Percentiles rank a stretch among this genome's conserved stretches.
phyloP scores from a whole-genome alignment of 2,888 invertebrate genomes.

The Argynnis bischoffii region DNA sequence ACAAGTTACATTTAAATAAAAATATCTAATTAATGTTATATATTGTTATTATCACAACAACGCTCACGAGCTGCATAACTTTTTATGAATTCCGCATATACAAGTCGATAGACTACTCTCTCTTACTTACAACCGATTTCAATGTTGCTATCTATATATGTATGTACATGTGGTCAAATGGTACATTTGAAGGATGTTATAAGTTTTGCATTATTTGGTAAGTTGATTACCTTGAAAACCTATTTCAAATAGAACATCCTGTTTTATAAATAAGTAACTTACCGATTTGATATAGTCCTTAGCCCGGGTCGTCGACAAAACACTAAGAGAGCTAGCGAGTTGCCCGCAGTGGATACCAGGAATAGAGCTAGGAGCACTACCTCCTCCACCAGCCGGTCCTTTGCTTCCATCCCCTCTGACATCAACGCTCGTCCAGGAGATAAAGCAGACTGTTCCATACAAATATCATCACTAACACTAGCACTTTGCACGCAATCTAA shows the following conservation, averaged over 20 bases:
- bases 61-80: conserved; percentile 16
- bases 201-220: conserved; percentile 42
- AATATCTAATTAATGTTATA: background rate
- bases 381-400: conserved; percentile 75
- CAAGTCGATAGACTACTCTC: conserved; percentile 30
- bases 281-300: conserved; percentile 91
- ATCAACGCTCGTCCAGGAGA: conserved; percentile 77
- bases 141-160: conserved; percentile 18
- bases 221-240: conserved; percentile 40
- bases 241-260: background rate
- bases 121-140: conserved; percentile 37
- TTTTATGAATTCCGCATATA: conserved; percentile 24
- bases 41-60: background rate
- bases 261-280: conserved; percentile 49
- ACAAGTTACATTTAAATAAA: background rate
- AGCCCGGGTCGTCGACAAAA: conserved; percentile 88
- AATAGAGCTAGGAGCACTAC: conserved; percentile 79
- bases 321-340: conserved; percentile 87
- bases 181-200: conserved; percentile 29
- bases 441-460: conserved; percentile 66
- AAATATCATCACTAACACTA: conserved; percentile 78
- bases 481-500: conserved; percentile 62
- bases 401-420: conserved; percentile 76
- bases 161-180: conserved; percentile 2
- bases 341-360: conserved; percentile 87